Conservation (phyloP, 2,888 invertebrate genomes). For the Eristalinus aeneus region DNA sequence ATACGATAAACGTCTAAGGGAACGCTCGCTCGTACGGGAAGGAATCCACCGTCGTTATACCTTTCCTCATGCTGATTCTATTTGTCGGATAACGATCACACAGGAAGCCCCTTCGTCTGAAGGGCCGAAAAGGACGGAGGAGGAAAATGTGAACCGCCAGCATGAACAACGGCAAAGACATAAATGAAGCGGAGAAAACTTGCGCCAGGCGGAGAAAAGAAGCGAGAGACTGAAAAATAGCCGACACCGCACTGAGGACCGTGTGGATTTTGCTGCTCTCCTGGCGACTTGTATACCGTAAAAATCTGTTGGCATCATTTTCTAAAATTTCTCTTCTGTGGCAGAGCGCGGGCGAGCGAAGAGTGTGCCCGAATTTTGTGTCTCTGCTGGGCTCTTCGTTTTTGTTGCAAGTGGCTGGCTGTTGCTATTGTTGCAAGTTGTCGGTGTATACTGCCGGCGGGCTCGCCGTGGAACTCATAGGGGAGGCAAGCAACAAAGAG, state of each 20-base stretch:
- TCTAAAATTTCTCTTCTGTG: slow-evolving; percentile 59
- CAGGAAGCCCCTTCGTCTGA: slow-evolving; percentile 13
- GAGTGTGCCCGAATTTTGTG: neutral
- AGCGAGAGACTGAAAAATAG: neutral
- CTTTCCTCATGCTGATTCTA: too few species aligned
- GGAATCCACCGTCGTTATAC: neutral
- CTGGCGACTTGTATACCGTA: slow-evolving; percentile 68
- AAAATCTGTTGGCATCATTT: slow-evolving; percentile 71
- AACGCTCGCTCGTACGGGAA: slow-evolving; percentile 1
- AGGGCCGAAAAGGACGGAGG: slow-evolving; percentile 7
- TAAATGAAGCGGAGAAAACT: slow-evolving; percentile 13
- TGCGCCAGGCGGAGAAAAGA: slow-evolving; percentile 13
- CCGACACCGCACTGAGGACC: slow-evolving; percentile 8
- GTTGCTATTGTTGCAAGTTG: neutral
- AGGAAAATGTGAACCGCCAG: neutral
- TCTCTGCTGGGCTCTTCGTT: neutral
- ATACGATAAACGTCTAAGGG: neutral
- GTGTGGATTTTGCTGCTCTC: slow-evolving; percentile 55
- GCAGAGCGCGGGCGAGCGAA: neutral
- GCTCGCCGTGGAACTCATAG: neutral
- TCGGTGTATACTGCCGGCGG: too few species aligned
- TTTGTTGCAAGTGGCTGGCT: neutral
- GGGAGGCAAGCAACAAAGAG: too few species aligned
- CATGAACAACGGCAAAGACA: slow-evolving; percentile 1
- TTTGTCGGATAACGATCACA: neutral